Evolutionary conservation across 2,797 vertebrate species (phyloP).

Genomic region (Callimico goeldii): DNA sequence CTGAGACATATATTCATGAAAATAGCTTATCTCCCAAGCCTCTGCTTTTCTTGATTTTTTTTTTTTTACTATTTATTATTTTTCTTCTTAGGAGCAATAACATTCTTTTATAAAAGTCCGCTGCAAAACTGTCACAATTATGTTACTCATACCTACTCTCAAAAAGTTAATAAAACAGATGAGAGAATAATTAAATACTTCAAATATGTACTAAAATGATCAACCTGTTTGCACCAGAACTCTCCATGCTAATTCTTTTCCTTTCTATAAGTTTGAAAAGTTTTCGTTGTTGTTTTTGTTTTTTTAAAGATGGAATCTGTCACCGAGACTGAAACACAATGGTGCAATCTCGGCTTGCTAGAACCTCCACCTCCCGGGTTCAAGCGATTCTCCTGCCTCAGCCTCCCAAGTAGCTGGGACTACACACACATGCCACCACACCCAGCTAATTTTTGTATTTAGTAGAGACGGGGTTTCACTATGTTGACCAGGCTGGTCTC

Average conservation of each 20-base stretch:
- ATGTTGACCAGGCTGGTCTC: neutral
- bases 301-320: neutral
- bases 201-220: neutral
- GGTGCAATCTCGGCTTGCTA: neutral
- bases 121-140: neutral
- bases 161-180: neutral
- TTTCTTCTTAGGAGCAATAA: neutral
- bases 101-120: neutral
- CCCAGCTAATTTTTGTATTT: neutral
- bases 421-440: neutral
- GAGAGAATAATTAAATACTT: neutral
- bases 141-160: neutral
- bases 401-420: neutral
- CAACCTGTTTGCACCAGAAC: neutral
- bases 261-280: neutral
- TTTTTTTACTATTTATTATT: neutral
- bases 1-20: neutral
- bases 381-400: neutral
- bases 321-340: neutral
- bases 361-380: neutral
- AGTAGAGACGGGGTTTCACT: neutral
- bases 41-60: neutral
- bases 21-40: neutral
- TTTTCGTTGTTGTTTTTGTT: neutral
- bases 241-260: neutral